Percentiles rank a stretch among this genome's conserved stretches.
These are phyloP conservation scores for Lepus timidus DNA, from an alignment of 2,113 vertebrate species.

Conservation along the genomic window DNA sequence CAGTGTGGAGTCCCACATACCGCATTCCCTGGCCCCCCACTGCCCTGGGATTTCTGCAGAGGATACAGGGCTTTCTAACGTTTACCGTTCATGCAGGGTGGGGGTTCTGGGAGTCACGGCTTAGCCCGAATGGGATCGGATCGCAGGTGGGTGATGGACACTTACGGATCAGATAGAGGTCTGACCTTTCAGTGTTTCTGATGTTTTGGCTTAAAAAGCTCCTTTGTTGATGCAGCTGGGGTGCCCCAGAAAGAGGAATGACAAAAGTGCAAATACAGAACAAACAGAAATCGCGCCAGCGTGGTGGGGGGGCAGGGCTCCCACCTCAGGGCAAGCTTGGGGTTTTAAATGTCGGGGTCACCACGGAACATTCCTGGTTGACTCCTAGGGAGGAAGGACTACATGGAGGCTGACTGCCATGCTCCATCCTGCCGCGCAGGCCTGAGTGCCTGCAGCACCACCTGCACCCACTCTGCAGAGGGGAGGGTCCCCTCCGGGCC, in stretches of 20 bases:
- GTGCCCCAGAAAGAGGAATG: neutral
- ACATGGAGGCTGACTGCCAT: neutral
- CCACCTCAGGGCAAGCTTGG: neutral
- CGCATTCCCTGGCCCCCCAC: no score
- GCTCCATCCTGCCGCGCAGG: neutral
- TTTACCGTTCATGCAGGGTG: neutral
- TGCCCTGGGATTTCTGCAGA: neutral
- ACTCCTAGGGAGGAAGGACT: neutral
- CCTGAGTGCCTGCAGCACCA: neutral
- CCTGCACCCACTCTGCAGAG: neutral
- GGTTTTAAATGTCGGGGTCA: neutral
- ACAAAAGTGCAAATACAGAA: neutral
- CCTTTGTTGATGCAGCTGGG: slow-evolving; percentile 78
- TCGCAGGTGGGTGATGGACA: neutral
- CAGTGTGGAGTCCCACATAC: neutral
- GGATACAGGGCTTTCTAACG: neutral
- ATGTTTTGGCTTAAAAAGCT: neutral
- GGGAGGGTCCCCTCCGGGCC: neutral
- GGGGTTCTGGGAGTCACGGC: rapidly evolving
- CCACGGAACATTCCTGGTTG: neutral
- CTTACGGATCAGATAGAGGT: rapidly evolving
- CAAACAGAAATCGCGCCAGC: slow-evolving; percentile 8
- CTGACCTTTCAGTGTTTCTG: neutral
- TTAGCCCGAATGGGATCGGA: no score
- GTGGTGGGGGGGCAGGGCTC: rapidly evolving